phyloP scores from a whole-genome alignment of 2,888 invertebrate genomes.

The Branchellion lobata region DNA sequence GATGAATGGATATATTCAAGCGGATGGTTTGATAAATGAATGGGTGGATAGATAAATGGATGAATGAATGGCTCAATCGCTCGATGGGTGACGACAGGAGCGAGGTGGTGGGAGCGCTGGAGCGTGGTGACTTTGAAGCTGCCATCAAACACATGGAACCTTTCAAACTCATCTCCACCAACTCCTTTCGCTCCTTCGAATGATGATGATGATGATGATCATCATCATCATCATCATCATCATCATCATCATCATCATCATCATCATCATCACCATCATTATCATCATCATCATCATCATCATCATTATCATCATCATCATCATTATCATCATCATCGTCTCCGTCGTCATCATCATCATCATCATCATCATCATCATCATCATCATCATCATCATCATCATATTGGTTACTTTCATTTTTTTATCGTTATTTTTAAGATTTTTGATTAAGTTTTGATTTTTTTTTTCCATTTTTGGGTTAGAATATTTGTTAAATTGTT shows the following conservation, averaged over 20 bases:
- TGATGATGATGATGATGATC: background rate
- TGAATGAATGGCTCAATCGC: background rate
- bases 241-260: conserved; percentile 12
- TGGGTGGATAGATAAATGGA: too few relatives aligned
- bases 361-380: background rate
- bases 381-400: too few relatives aligned
- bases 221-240: too few relatives aligned
- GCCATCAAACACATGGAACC: background rate
- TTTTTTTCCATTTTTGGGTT: too few relatives aligned
- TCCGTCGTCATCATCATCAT: background rate
- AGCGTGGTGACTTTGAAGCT: background rate
- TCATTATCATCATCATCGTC: background rate
- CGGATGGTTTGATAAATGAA: too few relatives aligned
- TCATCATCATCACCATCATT: conserved; percentile 17
- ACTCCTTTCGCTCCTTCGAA: background rate
- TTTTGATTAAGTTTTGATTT: too few relatives aligned
- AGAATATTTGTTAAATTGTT: too few relatives aligned
- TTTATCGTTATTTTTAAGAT: too few relatives aligned
- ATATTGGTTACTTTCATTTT: too few relatives aligned
- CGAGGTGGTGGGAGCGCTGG: background rate
- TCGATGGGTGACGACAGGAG: background rate
- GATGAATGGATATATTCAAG: too few relatives aligned
- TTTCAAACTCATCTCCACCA: background rate
- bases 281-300: conserved; percentile 24
- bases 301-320: conserved; percentile 27